Conservation (phyloP, 2,888 invertebrate genomes). For the Acronicta psi region DNA sequence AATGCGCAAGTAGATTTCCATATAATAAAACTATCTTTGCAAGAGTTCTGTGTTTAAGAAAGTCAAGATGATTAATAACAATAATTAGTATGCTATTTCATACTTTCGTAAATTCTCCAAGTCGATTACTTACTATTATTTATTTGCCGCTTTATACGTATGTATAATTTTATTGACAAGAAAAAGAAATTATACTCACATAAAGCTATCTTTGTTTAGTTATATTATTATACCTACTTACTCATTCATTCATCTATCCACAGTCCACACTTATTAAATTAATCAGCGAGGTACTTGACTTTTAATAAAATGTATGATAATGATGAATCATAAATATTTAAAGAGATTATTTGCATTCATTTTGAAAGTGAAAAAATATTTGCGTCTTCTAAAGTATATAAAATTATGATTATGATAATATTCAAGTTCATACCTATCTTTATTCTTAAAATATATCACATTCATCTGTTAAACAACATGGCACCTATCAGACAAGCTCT, state of each 20-base stretch:
- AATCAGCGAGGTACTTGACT: no score
- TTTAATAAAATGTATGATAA: no score
- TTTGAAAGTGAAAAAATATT: slow-evolving; percentile 4
- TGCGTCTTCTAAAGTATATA: slow-evolving; percentile 4
- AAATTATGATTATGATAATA: slow-evolving; percentile 25
- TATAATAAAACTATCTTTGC: not conserved
- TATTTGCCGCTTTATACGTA: no score
- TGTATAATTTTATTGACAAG: no score
- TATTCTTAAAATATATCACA: slow-evolving; percentile 42
- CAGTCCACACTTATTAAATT: no score
- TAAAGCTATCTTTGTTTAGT: no score
- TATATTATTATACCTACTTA: no score
- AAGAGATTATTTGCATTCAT: not conserved
- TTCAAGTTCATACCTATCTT: slow-evolving; percentile 35
- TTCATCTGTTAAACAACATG: slow-evolving; percentile 57
- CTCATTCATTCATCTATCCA: no score
- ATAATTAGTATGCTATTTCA: no score
- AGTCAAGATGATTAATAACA: not conserved
- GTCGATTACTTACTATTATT: no score
- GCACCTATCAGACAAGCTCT: slow-evolving; percentile 58
- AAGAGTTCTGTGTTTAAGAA: not conserved
- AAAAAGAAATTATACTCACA: no score
- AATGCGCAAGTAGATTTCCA: slow-evolving; percentile 7
- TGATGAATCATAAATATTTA: slow-evolving; percentile 1
- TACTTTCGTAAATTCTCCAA: no score